phyloP scores from a whole-genome alignment of 2,888 invertebrate species.

The Digitonthophagus gazella region DNA sequence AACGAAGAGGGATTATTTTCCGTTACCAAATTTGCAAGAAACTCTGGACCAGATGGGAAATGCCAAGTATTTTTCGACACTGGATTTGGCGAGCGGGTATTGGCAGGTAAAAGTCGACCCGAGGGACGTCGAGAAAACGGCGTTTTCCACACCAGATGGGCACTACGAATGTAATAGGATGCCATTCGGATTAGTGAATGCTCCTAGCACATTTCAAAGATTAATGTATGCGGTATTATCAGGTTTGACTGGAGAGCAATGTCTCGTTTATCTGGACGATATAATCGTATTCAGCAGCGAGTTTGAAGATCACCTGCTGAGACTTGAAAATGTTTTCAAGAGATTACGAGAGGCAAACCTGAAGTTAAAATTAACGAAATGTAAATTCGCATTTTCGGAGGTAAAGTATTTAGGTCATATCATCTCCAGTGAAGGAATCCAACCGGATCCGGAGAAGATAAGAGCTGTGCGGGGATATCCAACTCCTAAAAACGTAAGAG shows the following conservation, averaged over 20 bases:
- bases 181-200: constrained; percentile 45
- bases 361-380: constrained; percentile 36
- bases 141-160: constrained; percentile 38
- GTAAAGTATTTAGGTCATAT: constrained; percentile 33
- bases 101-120: constrained; percentile 35
- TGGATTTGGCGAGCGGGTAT: constrained; percentile 38
- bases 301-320: constrained; percentile 37
- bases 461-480: constrained; percentile 26
- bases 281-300: constrained; percentile 34
- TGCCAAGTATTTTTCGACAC: constrained; percentile 34
- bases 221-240: constrained; percentile 39
- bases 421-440: constrained; percentile 29
- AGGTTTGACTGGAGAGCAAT: constrained; percentile 28
- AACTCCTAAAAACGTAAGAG: constrained; percentile 25
- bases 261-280: constrained; percentile 39
- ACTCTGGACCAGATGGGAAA: constrained; percentile 11
- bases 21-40: constrained; percentile 17
- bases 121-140: constrained; percentile 35
- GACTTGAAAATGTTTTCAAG: constrained; percentile 37
- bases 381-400: constrained; percentile 34
- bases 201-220: constrained; percentile 46
- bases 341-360: constrained; percentile 33
- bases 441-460: constrained; percentile 29
- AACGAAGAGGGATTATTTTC: constrained; percentile 18
- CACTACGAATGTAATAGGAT: constrained; percentile 41